phyloP scores from a whole-genome alignment of 2,797 vertebrate genomes.

The Tapera naevia region DNA sequence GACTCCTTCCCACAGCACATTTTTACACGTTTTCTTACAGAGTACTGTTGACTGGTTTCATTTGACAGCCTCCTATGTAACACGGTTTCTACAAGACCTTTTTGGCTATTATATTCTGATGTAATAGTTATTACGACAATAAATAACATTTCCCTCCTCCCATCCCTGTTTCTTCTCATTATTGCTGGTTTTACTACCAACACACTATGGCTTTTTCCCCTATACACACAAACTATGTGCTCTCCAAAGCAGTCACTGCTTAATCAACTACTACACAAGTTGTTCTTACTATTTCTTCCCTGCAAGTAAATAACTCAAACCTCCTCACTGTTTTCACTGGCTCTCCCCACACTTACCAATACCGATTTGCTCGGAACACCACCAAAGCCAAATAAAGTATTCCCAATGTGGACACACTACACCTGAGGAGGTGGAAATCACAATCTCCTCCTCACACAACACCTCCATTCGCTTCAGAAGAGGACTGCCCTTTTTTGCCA shows the following conservation, averaged over 20 bases:
- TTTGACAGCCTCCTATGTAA: neutral
- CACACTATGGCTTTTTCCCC: neutral
- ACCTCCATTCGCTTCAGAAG: neutral
- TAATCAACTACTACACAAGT: neutral
- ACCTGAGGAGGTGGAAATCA: neutral
- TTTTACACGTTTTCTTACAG: neutral
- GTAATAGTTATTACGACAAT: neutral
- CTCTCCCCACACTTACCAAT: neutral
- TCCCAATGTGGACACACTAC: neutral
- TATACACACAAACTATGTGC: neutral
- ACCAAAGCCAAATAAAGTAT: neutral
- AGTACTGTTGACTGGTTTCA: neutral
- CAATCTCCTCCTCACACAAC: neutral
- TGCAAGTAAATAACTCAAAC: neutral
- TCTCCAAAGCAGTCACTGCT: neutral
- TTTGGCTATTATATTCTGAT: neutral
- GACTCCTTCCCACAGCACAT: neutral
- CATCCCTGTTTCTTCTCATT: neutral
- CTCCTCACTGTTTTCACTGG: neutral
- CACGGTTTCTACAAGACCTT: neutral
- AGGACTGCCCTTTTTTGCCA: neutral
- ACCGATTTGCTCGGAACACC: neutral
- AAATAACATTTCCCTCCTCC: neutral
- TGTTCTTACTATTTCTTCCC: neutral
- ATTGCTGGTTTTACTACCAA: neutral